phyloP scores from a whole-genome alignment of 2,113 vertebrate species.

The Microtus richardsoni region DNA sequence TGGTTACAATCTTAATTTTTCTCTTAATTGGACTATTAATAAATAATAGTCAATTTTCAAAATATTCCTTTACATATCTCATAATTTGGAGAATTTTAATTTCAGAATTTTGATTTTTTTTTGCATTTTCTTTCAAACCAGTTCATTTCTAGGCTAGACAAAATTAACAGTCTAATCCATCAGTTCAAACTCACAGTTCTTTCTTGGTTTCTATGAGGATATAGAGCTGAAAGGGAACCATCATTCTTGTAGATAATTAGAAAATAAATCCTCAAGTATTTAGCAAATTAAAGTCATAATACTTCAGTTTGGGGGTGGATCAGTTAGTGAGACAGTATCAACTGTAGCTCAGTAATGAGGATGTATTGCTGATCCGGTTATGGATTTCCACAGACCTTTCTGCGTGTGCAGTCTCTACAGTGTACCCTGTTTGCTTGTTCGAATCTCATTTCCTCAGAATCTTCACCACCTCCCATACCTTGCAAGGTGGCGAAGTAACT shows the following conservation, averaged over 20 bases:
- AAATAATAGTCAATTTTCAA: background rate
- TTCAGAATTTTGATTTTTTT: background rate
- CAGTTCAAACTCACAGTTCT: background rate
- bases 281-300: background rate
- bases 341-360: background rate
- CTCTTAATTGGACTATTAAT: background rate
- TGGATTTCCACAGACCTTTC: background rate
- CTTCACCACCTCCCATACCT: background rate
- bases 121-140: background rate
- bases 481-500: background rate
- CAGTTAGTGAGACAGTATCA: constrained; percentile 12
- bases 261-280: constrained; percentile 18
- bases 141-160: background rate
- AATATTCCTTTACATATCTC: background rate
- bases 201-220: constrained; percentile 8
- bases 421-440: background rate
- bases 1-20: background rate
- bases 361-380: background rate
- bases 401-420: background rate
- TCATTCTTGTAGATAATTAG: constrained; percentile 4
- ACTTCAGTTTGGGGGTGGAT: background rate
- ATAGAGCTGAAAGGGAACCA: constrained; percentile 10
- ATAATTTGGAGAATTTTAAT: background rate
- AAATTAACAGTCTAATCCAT: background rate
- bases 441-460: background rate